A percentile compares a stretch with the other conserved stretches of the same genome.
phyloP scores from a whole-genome alignment of 2,888 invertebrate genomes.

The Catocala sponsa region DNA sequence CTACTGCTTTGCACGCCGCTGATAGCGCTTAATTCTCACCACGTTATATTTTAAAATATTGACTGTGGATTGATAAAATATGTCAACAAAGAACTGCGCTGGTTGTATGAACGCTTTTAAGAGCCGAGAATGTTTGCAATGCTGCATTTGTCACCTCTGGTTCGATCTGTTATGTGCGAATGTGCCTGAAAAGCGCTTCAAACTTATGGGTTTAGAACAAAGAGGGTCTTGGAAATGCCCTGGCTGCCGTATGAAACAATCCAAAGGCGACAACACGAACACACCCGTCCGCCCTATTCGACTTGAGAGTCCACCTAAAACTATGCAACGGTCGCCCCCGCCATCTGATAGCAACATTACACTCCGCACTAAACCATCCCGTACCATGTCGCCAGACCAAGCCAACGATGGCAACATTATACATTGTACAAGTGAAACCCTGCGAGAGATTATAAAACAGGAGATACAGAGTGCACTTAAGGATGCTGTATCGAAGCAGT shows the following conservation, averaged over 20 bases:
- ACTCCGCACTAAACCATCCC: not conserved
- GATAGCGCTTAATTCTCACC: too few relatives aligned
- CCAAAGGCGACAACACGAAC: too few relatives aligned
- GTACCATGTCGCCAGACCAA: not conserved
- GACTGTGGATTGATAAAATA: not conserved
- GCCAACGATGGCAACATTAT: not conserved
- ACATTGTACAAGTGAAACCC: not conserved
- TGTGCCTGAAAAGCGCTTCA: conserved; percentile 2
- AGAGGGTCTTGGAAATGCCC: conserved; percentile 1
- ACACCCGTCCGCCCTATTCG: too few relatives aligned
- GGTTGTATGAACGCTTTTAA: not conserved
- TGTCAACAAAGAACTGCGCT: not conserved
- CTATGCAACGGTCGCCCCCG: too few relatives aligned
- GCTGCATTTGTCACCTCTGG: too few relatives aligned
- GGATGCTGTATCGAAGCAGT: conserved; percentile 4
- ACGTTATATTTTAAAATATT: too few relatives aligned
- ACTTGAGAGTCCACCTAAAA: too few relatives aligned
- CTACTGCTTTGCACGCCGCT: too few relatives aligned
- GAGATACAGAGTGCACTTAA: conserved; percentile 9
- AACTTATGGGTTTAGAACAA: not conserved
- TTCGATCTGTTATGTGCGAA: not conserved
- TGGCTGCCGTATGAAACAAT: too few relatives aligned
- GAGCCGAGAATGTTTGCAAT: too few relatives aligned
- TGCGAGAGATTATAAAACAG: conserved; percentile 13
- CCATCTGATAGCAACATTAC: too few relatives aligned